Base-by-base conservation (phyloP, 2,113 vertebrate species). In the Calypte anna region DNA sequence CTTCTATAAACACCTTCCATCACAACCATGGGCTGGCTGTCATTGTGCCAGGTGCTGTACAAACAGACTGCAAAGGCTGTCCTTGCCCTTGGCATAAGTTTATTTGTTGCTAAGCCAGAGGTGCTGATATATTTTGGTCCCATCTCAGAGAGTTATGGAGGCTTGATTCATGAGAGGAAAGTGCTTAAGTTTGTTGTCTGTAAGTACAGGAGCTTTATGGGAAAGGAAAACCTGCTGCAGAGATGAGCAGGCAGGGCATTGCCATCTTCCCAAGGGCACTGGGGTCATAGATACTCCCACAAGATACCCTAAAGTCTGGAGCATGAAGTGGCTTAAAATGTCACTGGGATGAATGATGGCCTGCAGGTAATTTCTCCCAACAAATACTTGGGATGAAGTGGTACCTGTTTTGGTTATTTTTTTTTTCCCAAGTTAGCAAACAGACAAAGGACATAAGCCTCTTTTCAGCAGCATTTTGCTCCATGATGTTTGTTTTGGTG, bases 401-500 rank as follows among this genome's bases (percentile, higher is more conserved):
- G 19, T 31, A 21, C 27, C 23, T 53, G 51, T 23, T 22, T 10
- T 51, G 18, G 10, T 21, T 48, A 11, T 9, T 51, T 7, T 10
- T 21, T 48, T 6, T 23, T 57, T 33, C 54, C 59, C 82, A 22
- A 22, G 33, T 33, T 64, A 66, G 38, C 27, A 68, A 82, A n/a
- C 6, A 4, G 2, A 0, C 9, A 59, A 62, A 82, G 82, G 46
- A 40, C 40, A 3, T 1, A 3, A 46, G 6, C 15, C 22, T 18
- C 55, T 79, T 63, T 22, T 46, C 81, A 85, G 78, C 77, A 79
- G 58, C 70, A 25, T 63, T 76, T 14, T 40, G 73, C 66, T 76
- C 74, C 77, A 1, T 0, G 3, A 6, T 0, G 2, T 50, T 68
- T 0, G 2, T 50, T 68, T 28, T 40, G 43, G 81, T 72, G 76